Evolutionary conservation across 2,888 invertebrate genomes (phyloP).

Genomic region (Bugulina stolonifera): DNA sequence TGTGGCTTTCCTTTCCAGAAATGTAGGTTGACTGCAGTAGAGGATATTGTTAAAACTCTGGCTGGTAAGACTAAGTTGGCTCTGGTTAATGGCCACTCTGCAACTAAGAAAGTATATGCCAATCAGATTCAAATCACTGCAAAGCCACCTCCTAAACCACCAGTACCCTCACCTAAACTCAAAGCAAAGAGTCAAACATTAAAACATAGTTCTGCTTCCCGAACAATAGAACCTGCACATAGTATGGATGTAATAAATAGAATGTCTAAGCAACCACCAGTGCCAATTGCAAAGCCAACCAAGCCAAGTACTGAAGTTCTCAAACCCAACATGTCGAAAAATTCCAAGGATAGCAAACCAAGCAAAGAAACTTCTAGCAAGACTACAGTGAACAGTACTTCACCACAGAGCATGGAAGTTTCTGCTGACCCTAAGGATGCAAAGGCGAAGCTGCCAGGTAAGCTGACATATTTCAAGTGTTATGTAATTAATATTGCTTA

Average conservation of each 20-base stretch:
- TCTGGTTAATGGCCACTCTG: conserved; percentile 6
- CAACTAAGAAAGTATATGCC: neutral
- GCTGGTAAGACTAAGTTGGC: conserved; percentile 17
- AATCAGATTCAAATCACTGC: neutral
- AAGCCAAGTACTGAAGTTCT: too few species aligned
- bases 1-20: neutral
- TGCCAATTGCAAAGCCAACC: too few species aligned
- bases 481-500: too few species aligned
- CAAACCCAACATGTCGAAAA: too few species aligned
- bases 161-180: neutral
- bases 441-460: too few species aligned
- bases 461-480: too few species aligned
- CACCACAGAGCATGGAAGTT: too few species aligned
- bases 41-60: conserved; percentile 9
- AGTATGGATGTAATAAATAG: too few species aligned
- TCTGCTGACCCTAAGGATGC: too few species aligned
- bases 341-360: too few species aligned
- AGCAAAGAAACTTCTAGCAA: too few species aligned
- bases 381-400: too few species aligned
- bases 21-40: neutral
- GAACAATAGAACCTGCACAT: neutral
- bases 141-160: neutral
- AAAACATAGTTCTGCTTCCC: neutral
- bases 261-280: neutral
- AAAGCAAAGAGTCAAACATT: neutral